These are phyloP conservation scores for Gymnocypris eckloni DNA, from an alignment of 2,797 vertebrate genomes.

Conservation along the genomic window DNA sequence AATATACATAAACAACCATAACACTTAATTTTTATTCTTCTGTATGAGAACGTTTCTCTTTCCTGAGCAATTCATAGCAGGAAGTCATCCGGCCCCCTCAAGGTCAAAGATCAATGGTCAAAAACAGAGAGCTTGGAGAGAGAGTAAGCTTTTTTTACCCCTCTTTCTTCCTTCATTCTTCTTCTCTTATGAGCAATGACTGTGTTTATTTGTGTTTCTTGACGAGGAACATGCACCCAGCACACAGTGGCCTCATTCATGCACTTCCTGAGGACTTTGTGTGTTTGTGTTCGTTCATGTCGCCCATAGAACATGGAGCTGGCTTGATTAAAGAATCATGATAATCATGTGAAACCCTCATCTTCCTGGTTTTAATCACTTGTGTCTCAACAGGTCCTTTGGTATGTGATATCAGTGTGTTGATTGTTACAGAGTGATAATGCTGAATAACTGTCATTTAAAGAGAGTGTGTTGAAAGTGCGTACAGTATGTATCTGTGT, in stretches of 20 bases:
- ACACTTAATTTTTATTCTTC: constrained; percentile 26
- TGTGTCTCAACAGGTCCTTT: not conserved
- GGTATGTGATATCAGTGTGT: constrained; percentile 14
- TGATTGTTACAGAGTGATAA: constrained; percentile 13
- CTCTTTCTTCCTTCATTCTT: constrained; percentile 59
- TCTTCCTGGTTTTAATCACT: constrained; percentile 11
- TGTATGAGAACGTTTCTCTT: constrained; percentile 17
- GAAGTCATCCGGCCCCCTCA: constrained; percentile 56
- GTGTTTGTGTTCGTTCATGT: constrained; percentile 35
- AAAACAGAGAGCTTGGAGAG: constrained; percentile 19
- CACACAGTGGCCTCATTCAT: constrained; percentile 74
- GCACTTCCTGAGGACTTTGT: constrained; percentile 61
- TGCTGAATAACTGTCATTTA: not conserved
- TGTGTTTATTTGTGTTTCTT: constrained; percentile 69
- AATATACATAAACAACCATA: not conserved
- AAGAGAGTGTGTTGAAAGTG: not conserved
- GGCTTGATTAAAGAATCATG: constrained; percentile 12
- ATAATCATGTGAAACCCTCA: constrained; percentile 18
- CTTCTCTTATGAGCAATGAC: constrained; percentile 65
- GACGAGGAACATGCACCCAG: constrained; percentile 63
- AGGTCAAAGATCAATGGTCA: constrained; percentile 61
- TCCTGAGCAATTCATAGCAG: constrained; percentile 58
- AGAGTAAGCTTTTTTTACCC: constrained; percentile 47
- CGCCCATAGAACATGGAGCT: not conserved
- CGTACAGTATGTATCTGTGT: constrained; percentile 7